Evolutionary conservation across 2,113 vertebrate genomes (phyloP), one percentile per base, ranked within the genome.

Genomic region (Xiphophorus couchianus): DNA sequence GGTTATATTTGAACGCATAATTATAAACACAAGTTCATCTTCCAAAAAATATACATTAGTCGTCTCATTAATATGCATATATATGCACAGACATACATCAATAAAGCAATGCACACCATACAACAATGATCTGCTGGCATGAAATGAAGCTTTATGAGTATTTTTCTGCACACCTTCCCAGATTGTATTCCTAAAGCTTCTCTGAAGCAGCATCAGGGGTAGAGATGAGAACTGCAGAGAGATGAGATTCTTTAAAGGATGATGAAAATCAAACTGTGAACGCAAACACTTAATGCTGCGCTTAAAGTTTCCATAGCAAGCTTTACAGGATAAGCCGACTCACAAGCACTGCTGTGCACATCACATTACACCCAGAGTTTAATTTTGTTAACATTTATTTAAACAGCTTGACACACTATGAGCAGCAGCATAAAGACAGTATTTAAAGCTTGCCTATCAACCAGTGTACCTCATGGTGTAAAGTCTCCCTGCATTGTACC

Each of bases 11-110:
- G 65, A 70, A 76, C 48, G 42, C 35, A 85, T 63, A 73, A 78
- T 65, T 74, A 71, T 66, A 72, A 74, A 58, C 78, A 71, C 70
- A 74, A 68, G 76, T 62, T 74, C 62, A 84, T 72, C 67, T 62
- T 82, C 60, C 66, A 86, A 84, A 81, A 81, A 77, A 86, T 69
- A 75, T 73, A 79, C 66, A 62, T 74, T 30, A 12, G 75, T 61
- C 25, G 35, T 35, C 11, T 73, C 76, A 69, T 69, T 77, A 62
- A 48, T 58, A 83, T 79, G 9, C 22, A n/a, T 54, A 51, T 66
- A 63, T n/a, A 14, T 11, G 17, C 1, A n/a, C 35, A 67, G n/a
- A 67, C 12, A 42, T 12, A 81, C 61, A 71, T 63, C 60, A 48
- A 76, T 51, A 82, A 80, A 82, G 73, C 31, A 73, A 44, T 28